Base-by-base conservation (phyloP, 2,797 vertebrate genomes). In the Acipenser ruthenus region DNA sequence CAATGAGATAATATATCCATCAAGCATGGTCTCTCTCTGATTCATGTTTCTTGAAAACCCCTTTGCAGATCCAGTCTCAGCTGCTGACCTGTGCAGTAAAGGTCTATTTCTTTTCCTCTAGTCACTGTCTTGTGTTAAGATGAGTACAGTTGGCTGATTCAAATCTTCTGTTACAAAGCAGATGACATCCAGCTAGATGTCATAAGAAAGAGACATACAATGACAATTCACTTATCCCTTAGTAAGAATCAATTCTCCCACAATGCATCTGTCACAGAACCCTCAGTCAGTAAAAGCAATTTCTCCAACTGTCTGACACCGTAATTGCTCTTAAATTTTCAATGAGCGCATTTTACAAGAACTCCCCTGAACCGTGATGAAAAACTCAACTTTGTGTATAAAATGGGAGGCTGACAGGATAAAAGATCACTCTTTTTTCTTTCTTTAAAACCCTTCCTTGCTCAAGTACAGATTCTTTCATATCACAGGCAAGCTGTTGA, bases 211-310 rank as follows among this genome's bases (percentile, higher is more conserved):
- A 94, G 91, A 92, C 90, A 91, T 88, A 91, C 91, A 94, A 95
- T 95, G 93, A 96, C 93, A 95, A 93, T 94, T 95, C 94, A 94
- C 93, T 94, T 94, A 93, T 92, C 92, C 91, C 88, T 88, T 83
- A 85, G 89, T 88, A 91, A 90, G 92, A 94, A 94, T 95, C 95
- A 93, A 89, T 95, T 94, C 91, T 94, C 88, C 91, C 89, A 94
- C 93, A 95, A 95, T 96, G 92, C 93, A 94, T 93, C 93, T 94
- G 93, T 97, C 94, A 97, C 87, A 90, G 89, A 92, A 90, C 88
- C 91, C 88, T 92, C 90, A 83, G 88, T 89, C 86, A 85, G 84
- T 90, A 87, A 91, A 90, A 92, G 92, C 90, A 87, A 94, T 94
- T 93, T 95, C 92, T 94, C 91, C 90, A 84, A 86, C 91, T 89